Evolutionary conservation across 2,797 vertebrate genomes (phyloP).

Genomic region (Aphelocoma californica): DNA sequence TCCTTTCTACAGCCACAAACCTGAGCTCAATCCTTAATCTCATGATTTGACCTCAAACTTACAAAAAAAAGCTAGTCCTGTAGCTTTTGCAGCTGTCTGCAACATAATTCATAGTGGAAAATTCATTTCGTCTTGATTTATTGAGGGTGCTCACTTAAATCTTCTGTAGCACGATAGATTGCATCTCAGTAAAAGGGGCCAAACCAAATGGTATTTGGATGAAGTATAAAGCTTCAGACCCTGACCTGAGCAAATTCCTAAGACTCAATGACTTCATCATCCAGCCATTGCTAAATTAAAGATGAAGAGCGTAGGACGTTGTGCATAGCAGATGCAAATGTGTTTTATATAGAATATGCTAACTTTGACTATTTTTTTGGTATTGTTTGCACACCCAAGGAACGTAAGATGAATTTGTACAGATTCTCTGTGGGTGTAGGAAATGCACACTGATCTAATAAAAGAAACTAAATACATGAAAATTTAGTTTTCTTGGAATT

Average conservation of each 20-base stretch:
- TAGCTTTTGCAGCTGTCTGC: conserved; percentile 28
- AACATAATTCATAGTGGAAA: not conserved
- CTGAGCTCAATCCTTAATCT: not conserved
- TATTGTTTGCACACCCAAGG: conserved; percentile 27
- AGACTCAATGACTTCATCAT: conserved; percentile 44
- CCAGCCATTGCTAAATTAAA: conserved; percentile 42
- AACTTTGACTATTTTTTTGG: conserved; percentile 13
- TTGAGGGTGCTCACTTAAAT: conserved; percentile 32
- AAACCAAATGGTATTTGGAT: conserved; percentile 53
- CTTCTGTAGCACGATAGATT: conserved; percentile 19
- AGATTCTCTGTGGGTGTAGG: conserved; percentile 1
- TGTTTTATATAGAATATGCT: conserved; percentile 14
- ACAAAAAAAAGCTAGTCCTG: not conserved
- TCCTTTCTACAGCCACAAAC: not conserved
- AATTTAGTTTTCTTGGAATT: conserved; percentile 20
- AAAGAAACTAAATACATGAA: not conserved
- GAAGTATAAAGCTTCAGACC: conserved; percentile 47
- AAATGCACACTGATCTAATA: conserved; percentile 18
- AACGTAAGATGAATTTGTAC: conserved; percentile 20
- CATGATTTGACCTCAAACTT: not conserved
- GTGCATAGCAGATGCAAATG: not conserved
- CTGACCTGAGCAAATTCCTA: conserved; percentile 33
- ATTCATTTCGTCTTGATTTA: conserved; percentile 40
- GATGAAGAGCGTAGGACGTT: conserved; percentile 25
- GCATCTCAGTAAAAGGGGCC: conserved; percentile 37